Base-by-base conservation (phyloP, 2,888 invertebrate genomes). In the Pollenia labialis region DNA sequence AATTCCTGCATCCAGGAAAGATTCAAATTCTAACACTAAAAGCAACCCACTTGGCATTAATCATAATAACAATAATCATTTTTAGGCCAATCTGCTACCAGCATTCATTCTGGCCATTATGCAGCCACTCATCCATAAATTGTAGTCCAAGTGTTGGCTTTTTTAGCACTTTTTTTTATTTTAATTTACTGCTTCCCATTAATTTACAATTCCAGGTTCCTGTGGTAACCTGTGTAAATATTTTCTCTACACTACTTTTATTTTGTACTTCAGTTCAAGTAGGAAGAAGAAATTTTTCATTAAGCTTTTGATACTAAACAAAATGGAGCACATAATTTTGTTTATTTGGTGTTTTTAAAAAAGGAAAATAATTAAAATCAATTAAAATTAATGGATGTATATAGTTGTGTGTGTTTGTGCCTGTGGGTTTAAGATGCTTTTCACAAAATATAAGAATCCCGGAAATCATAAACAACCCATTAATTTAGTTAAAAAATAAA, bases 321-420 rank as follows among this genome's bases (percentile, higher is more conserved):
- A 77, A 85, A 54, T 66, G 42, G 68, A 71, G 72, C 71, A 72
- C 52, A 80, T 46, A 52, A 81, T 74, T 81, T 74, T 64, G 64
- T 64, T 81, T 81, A 64, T 71, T 71, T 80, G 44, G 44, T 54
- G 9, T 52, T 62, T 23, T 18, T 12, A 69, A 64, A 79, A 69
- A 42, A 60, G 52, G 9, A 60, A 64, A 75, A 83, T 80, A 86
- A 86, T 84, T 84, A 76, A 64, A 86, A 81, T 83, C 86, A 86
- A 86, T 81, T 84, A 80, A 83, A 86, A 83, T 76, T 75, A 85
- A 85, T 74, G 81, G 60, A 16, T 76, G 16, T 32, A 32, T 32
- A 32, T 32, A n/a, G 4, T 40, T 56, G 32, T 79, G 12, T 58
- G 42, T 50, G 42, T 50, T 52, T 52, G 10, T 16, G 40, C 40